phyloP scores from a whole-genome alignment of 2,113 vertebrate genomes.

The Setophaga petechia region DNA sequence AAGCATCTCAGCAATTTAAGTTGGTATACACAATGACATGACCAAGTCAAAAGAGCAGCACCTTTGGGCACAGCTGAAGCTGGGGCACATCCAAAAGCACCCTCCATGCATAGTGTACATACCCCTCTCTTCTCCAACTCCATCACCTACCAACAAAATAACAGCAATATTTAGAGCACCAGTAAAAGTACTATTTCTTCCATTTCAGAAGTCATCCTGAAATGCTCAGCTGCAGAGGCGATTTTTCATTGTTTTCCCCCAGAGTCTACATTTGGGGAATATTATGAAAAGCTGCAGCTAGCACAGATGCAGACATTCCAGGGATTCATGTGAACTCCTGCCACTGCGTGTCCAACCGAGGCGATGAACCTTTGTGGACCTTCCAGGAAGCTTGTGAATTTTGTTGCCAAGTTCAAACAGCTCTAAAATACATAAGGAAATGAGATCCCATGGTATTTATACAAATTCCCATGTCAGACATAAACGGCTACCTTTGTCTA shows the following conservation, averaged over 20 bases:
- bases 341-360: not conserved
- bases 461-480: conserved; percentile 48
- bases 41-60: not conserved
- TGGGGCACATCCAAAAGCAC: not conserved
- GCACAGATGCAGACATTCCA: conserved; percentile 8
- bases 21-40: not conserved
- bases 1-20: not conserved
- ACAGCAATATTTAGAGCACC: not conserved
- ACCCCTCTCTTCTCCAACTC: not conserved
- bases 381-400: conserved; percentile 62
- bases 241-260: conserved; percentile 10
- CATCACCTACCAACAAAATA: not conserved
- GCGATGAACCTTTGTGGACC: conserved; percentile 7
- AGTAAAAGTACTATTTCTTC: not conserved
- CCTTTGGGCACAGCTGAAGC: not conserved
- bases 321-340: not conserved
- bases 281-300: conserved; percentile 6
- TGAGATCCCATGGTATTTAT: conserved; percentile 32
- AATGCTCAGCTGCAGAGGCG: not conserved
- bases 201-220: not conserved
- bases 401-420: conserved; percentile 32
- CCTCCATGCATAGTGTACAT: not conserved
- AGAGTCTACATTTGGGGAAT: conserved; percentile 22
- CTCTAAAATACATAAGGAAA: conserved; percentile 50
- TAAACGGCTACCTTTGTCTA: conserved; percentile 47